Percentiles rank a stretch among this genome's conserved stretches.
phyloP scores from a whole-genome alignment of 2,113 vertebrate species.

The Dromiciops gliroides region DNA sequence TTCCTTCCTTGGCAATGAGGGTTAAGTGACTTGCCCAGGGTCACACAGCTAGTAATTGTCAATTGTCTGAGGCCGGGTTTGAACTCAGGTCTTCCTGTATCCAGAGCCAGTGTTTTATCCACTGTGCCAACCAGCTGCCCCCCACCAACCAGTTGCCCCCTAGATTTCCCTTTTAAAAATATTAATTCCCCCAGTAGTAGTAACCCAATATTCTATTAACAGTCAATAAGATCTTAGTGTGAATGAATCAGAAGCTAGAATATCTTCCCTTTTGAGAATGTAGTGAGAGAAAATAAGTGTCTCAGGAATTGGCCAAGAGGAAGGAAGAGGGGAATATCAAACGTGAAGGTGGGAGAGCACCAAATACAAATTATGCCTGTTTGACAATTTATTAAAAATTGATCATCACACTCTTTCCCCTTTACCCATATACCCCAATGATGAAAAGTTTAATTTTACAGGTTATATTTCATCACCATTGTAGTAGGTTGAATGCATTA shows the following conservation, averaged over 20 bases:
- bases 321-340: not conserved
- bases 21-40: too few species aligned
- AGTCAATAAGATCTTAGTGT: conserved; percentile 1
- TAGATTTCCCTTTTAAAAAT: not conserved
- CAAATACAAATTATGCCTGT: not conserved
- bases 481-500: not conserved
- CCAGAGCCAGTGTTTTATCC: too few species aligned
- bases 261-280: not conserved
- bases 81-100: too few species aligned
- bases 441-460: not conserved
- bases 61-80: too few species aligned
- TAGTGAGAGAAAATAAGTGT: not conserved
- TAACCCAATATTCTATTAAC: not conserved
- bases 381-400: not conserved
- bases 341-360: not conserved
- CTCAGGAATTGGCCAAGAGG: not conserved
- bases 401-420: not conserved
- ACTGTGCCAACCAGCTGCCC: too few species aligned
- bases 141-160: too few species aligned
- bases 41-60: too few species aligned
- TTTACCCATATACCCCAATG: not conserved
- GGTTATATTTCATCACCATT: not conserved
- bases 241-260: not conserved
- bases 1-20: too few species aligned
- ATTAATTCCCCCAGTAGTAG: not conserved